Conservation (phyloP, 2,113 vertebrate genomes). For the Pagrus major region DNA sequence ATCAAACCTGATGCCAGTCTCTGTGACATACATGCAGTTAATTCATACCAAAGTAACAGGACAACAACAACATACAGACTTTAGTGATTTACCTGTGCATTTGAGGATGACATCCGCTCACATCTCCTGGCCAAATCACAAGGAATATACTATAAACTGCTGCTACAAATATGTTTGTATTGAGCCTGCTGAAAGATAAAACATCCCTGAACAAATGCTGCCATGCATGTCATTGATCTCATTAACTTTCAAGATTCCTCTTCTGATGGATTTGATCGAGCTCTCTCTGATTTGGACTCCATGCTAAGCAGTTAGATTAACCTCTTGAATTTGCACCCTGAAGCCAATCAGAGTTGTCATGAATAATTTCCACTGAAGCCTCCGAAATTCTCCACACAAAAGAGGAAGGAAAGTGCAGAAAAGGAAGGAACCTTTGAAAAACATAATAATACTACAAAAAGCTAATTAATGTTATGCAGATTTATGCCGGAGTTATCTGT, state of each 20-base stretch:
- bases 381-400: neutral
- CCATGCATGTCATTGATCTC: slow-evolving; percentile 48
- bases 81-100: neutral
- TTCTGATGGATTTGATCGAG: slow-evolving; percentile 40
- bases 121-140: no score
- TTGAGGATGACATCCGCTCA: neutral
- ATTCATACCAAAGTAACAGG: neutral
- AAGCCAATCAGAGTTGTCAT: slow-evolving; percentile 64
- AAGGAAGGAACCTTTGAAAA: neutral
- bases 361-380: slow-evolving; percentile 54
- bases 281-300: slow-evolving; percentile 34
- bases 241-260: slow-evolving; percentile 50
- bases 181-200: slow-evolving; percentile 18
- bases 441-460: neutral
- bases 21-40: neutral
- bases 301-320: slow-evolving; percentile 46
- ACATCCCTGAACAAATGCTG: slow-evolving; percentile 5
- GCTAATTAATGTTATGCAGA: slow-evolving; percentile 6
- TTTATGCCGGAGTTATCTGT: neutral
- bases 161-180: slow-evolving; percentile 1
- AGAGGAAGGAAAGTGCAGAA: neutral
- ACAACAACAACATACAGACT: neutral
- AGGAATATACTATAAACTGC: neutral
- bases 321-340: slow-evolving; percentile 37
- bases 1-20: neutral